A percentile compares a stretch with the other conserved stretches of the same genome.
Evolutionary conservation across 2,113 vertebrate genomes (phyloP).

Genomic region (Pomatorhinus ruficollis): DNA sequence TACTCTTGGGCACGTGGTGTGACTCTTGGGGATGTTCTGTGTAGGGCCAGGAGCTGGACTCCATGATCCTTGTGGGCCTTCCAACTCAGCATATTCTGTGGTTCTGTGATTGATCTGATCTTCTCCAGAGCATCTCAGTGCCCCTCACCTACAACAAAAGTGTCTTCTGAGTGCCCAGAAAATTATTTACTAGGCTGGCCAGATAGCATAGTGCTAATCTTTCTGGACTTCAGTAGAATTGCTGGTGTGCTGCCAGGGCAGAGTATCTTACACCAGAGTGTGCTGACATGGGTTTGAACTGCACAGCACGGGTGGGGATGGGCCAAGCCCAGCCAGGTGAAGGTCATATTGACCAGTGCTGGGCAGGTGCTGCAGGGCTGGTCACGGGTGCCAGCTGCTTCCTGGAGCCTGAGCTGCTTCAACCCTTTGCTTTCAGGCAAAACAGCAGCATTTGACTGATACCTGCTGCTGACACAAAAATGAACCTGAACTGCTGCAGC

Average conservation of each 20-base stretch:
- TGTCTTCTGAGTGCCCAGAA: background rate
- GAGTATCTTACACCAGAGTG: background rate
- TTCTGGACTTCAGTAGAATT: background rate
- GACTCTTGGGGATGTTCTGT: background rate
- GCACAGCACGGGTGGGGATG: background rate
- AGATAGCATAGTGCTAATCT: background rate
- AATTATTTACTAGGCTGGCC: background rate
- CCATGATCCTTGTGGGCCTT: no score
- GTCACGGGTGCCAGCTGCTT: background rate
- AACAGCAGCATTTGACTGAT: background rate
- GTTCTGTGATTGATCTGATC: background rate
- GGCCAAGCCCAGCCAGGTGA: background rate
- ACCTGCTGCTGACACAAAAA: background rate
- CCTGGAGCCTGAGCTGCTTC: background rate
- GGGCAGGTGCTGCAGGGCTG: background rate
- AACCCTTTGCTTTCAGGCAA: background rate
- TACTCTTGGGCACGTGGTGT: background rate
- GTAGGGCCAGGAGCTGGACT: background rate
- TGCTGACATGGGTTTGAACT: background rate
- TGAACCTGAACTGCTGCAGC: background rate
- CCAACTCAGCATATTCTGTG: background rate
- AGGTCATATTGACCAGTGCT: rapidly evolving
- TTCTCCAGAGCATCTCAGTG: background rate
- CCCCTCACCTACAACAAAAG: background rate
- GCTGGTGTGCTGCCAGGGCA: background rate